Evolutionary conservation across 2,888 invertebrate genomes (phyloP), one percentile per base, ranked within the genome.

Genomic region (Synanthedon tipuliformis): DNA sequence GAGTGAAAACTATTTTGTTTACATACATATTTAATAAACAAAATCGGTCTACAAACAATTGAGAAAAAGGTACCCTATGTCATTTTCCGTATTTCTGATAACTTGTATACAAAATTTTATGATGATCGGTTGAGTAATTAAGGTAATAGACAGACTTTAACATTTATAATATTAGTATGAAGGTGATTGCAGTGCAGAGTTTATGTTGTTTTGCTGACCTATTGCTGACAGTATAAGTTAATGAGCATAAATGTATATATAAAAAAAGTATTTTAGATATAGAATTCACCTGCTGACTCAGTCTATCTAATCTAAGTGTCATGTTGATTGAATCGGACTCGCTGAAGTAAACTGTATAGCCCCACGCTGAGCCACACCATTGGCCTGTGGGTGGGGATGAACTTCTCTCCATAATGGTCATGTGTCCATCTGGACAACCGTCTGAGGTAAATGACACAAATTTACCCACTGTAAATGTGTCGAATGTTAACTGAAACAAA

Each of bases 361-460:
- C 94, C 93, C 93, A 93, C 1, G 94, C 93, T 49, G 93, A 93
- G 50, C 94, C 94, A 63, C 94, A 94, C 94, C 94, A 94, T 73
- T 93, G 92, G 7, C 94, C 94, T 3, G 92, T 91, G 7, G 93
- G 91, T 0, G 90, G 89, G 0, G 92, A 92, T 0, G 93, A 89
- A 61, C 92, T 92, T 51, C 90, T 86, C 74, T 94, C 94, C 60
- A 90, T 89, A 58, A 94, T 93, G 56, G 91, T 92, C 90, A 94
- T 92, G 78, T 92, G 92, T n/a, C 94, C 94, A 65, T 94, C 93
- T 0, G 93, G 93, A 75, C 94, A 94, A 15, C 94, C 94, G 51
- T 92, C 92, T 15, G 91, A 89, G 51, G 92, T 93, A 78, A 93
- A 93, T 12, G 93, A 93, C 59, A 92, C 91, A 71, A 94, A 94